These are phyloP conservation scores for Pandemis corylana DNA, from an alignment of 2,888 invertebrate species.

Conservation along the genomic window DNA sequence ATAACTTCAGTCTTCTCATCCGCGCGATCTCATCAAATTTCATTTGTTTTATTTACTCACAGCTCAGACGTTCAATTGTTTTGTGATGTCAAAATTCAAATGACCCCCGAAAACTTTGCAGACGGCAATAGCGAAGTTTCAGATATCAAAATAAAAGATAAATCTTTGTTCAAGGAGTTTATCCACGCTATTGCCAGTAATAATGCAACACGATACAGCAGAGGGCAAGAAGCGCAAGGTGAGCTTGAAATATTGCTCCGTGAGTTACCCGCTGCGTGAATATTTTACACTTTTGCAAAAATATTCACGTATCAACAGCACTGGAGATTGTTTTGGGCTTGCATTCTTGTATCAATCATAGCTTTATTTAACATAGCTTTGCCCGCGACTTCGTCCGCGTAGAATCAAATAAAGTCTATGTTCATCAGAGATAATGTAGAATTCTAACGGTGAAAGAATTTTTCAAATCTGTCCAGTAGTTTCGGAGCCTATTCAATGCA, in stretches of 20 bases:
- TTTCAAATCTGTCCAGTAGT: no score
- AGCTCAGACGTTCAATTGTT: conserved; percentile 27
- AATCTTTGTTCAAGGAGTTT: conserved; percentile 42
- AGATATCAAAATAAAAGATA: conserved; percentile 33
- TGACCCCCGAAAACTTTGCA: conserved; percentile 35
- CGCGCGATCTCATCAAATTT: conserved; percentile 1
- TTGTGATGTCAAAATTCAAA: conserved; percentile 29
- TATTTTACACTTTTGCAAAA: conserved; percentile 50
- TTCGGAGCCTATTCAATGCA: no score
- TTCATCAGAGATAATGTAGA: no score
- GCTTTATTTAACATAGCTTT: neutral
- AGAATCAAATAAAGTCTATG: no score
- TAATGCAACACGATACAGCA: conserved; percentile 62
- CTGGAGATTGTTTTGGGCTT: conserved; percentile 13
- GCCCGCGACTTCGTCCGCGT: no score
- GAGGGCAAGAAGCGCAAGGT: conserved; percentile 64
- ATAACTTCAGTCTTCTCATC: neutral
- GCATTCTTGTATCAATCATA: neutral
- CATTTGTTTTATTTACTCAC: conserved; percentile 12
- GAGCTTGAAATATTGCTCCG: conserved; percentile 64
- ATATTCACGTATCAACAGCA: conserved; percentile 45
- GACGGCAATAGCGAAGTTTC: conserved; percentile 29
- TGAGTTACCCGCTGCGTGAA: conserved; percentile 52
- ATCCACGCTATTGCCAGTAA: conserved; percentile 55
- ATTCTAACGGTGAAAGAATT: no score